Percentiles rank a stretch among this genome's conserved stretches.
These are phyloP conservation scores for Pedicia rivosa DNA, from an alignment of 2,888 invertebrate species.

Conservation along the genomic window DNA sequence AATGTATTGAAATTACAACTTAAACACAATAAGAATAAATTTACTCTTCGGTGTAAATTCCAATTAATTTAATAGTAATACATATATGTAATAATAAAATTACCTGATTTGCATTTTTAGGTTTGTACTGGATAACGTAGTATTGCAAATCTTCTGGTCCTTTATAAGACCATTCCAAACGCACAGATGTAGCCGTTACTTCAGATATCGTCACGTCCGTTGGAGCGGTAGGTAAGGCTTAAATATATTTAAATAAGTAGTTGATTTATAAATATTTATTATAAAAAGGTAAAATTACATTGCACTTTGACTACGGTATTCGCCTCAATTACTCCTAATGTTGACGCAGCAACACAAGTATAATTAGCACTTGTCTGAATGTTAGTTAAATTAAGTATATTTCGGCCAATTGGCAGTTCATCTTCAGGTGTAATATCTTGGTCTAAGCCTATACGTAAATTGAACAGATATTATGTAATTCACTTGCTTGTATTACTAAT, in stretches of 20 bases:
- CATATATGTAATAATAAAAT: slow-evolving; percentile 8
- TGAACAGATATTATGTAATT: not conserved
- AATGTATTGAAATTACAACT: not conserved
- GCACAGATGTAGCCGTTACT: slow-evolving; percentile 84
- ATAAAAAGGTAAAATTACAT: slow-evolving; percentile 45
- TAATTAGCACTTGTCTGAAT: slow-evolving; percentile 90
- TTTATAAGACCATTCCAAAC: slow-evolving; percentile 85
- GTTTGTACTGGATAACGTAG: slow-evolving; percentile 93
- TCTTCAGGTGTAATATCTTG: slow-evolving; percentile 81
- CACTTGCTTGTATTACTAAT: not conserved
- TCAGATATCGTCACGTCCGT: slow-evolving; percentile 81
- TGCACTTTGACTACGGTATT: slow-evolving; percentile 86
- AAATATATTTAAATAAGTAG: not conserved
- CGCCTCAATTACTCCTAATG: slow-evolving; percentile 80
- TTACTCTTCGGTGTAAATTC: too few relatives aligned
- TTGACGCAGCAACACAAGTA: slow-evolving; percentile 92
- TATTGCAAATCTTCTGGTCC: slow-evolving; percentile 82
- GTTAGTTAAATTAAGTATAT: slow-evolving; percentile 70
- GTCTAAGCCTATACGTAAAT: slow-evolving; percentile 32
- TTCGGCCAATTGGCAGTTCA: slow-evolving; percentile 68
- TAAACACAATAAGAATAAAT: not conserved
- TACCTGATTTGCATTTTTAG: slow-evolving; percentile 74
- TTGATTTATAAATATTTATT: slow-evolving; percentile 1
- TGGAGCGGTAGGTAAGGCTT: slow-evolving; percentile 84
- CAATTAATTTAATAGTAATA: too few relatives aligned